These are phyloP conservation scores for Odontesthes bonariensis DNA, from an alignment of 2,113 vertebrate genomes.

Conservation along the genomic window DNA sequence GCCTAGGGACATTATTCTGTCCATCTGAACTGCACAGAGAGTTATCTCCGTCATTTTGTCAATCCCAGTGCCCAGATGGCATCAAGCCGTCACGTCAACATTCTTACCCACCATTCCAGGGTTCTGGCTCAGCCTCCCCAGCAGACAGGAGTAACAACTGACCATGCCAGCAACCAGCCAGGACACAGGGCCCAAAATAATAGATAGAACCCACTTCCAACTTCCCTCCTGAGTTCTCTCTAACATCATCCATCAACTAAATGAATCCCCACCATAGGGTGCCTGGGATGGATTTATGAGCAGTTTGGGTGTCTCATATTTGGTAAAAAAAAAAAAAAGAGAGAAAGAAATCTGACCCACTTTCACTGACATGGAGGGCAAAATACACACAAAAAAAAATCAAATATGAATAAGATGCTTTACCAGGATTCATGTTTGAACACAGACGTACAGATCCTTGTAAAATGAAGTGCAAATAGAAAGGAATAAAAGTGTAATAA, in stretches of 20 bases:
- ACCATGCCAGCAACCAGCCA: slow-evolving; percentile 79
- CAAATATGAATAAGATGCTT: slow-evolving; percentile 42
- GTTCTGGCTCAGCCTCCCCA: slow-evolving; percentile 67
- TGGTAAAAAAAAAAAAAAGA: slow-evolving; percentile 58
- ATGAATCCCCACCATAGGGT: slow-evolving; percentile 64
- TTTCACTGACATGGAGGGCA: background rate
- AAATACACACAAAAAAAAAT: slow-evolving; percentile 23
- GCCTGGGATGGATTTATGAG: slow-evolving; percentile 54
- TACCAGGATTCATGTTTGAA: slow-evolving; percentile 24
- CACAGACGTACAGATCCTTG: slow-evolving; percentile 6
- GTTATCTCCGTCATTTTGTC: slow-evolving; percentile 62
- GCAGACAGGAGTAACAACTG: slow-evolving; percentile 57
- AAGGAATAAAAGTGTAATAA: slow-evolving; percentile 58
- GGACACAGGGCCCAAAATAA: slow-evolving; percentile 70
- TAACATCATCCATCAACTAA: slow-evolving; percentile 73
- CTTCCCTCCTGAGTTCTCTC: slow-evolving; percentile 64
- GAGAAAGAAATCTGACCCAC: slow-evolving; percentile 31
- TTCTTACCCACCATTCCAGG: slow-evolving; percentile 62
- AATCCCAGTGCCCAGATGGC: slow-evolving; percentile 81
- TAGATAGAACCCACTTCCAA: slow-evolving; percentile 69
- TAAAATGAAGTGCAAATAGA: slow-evolving; percentile 48
- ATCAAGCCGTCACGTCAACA: slow-evolving; percentile 75
- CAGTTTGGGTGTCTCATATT: slow-evolving; percentile 49
- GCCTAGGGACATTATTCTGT: slow-evolving; percentile 61
- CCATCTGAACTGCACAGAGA: slow-evolving; percentile 63